Evolutionary conservation across 2,797 vertebrate species (phyloP), one percentile per base, ranked within the genome.

Genomic region (Ptychobarbus kaznakovi): DNA sequence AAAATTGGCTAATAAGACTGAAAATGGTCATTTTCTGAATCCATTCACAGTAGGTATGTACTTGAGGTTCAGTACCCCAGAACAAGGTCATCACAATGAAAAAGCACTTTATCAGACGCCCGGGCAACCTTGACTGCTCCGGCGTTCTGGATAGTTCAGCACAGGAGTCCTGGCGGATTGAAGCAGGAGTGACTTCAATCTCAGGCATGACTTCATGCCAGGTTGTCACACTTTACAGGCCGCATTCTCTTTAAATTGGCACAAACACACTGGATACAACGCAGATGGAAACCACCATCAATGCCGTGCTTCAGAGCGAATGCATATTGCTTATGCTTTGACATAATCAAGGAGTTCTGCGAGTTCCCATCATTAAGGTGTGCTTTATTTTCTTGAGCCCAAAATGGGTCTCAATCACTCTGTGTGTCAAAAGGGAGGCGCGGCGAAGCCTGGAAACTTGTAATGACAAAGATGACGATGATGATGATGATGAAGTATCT

Each of bases 401-500:
- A 75, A 88, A 89, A 86, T 84, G 87, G 81, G 85, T 82, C 87
- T 87, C 84, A 82, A 87, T 90, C 87, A 87, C 87, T 81, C 77
- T 86, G 25, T 51, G 78, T 80, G 83, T 80, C 81, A 80, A 86
- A 80, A 77, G 74, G 20, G 78, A 72, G 78, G 56, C 12, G 11
- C 20, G 4, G 79, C 77, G 46, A 82, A 86, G 78, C 80, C 87
- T 87, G 83, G 81, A 86, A 90, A 79, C 28, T 35, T 84, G 86
- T 65, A 80, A 84, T 74, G 82, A 88, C 68, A 58, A 79, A 83
- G 49, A 83, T 63, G 76, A 81, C 65, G 86, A 83, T 83, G 84
- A 81, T 86, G 84, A 82, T 94, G 93, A 95, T 95, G 95, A 96
- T 95, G 93, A 93, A 96, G 94, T 94, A 93, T 95, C 93, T 93